Evolutionary conservation across 2,797 vertebrate species (phyloP).

Genomic region (Sebastes matsubarae): DNA sequence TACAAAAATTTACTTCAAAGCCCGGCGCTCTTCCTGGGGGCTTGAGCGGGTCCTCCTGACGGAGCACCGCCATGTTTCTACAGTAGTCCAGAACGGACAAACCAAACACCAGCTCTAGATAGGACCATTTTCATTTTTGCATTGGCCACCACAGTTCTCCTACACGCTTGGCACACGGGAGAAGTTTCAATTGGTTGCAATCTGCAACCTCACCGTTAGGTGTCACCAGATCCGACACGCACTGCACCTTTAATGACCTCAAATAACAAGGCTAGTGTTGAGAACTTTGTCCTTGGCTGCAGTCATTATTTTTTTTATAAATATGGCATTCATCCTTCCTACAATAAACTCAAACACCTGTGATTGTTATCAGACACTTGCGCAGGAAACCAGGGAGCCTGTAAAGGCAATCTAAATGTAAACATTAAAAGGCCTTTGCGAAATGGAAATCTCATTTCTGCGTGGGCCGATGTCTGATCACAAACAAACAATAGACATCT

Average conservation of each 20-base stretch:
- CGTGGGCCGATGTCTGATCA: constrained; percentile 63
- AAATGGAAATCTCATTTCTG: constrained; percentile 81
- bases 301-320: constrained; percentile 31
- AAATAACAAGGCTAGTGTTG: background rate
- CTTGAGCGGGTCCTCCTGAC: too few relatives aligned
- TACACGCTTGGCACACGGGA: too few relatives aligned
- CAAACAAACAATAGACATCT: constrained; percentile 85
- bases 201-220: too few relatives aligned
- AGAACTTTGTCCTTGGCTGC: constrained; percentile 4
- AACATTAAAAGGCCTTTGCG: constrained; percentile 60
- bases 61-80: too few relatives aligned
- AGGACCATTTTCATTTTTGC: too few relatives aligned
- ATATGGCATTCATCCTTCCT: constrained; percentile 40
- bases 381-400: constrained; percentile 62
- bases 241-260: background rate
- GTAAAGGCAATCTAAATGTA: constrained; percentile 69
- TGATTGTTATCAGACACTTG: constrained; percentile 77
- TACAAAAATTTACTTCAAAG: too few relatives aligned
- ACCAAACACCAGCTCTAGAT: too few relatives aligned
- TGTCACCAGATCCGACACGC: too few relatives aligned
- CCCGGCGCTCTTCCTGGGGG: too few relatives aligned
- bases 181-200: too few relatives aligned
- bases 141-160: too few relatives aligned
- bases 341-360: constrained; percentile 75
- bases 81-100: too few relatives aligned